Percentiles rank a stretch among this genome's conserved stretches.
These are phyloP conservation scores for Ictalurus punctatus DNA, from an alignment of 2,113 vertebrate genomes.

Conservation along the genomic window DNA sequence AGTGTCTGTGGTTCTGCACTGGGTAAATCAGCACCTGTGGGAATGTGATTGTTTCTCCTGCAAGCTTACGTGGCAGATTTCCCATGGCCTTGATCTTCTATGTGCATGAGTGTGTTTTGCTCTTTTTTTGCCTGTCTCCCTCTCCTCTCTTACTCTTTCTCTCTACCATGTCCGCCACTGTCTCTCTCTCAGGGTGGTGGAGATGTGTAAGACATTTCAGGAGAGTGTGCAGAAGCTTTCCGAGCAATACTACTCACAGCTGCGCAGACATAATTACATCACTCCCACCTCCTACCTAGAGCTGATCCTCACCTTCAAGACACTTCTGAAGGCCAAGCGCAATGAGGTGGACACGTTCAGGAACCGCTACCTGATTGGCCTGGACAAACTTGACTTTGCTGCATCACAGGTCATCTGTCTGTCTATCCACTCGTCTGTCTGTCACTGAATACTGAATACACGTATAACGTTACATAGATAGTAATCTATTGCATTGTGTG, in stretches of 20 bases:
- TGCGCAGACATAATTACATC: slow-evolving; percentile 89
- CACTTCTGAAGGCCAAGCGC: slow-evolving; percentile 80
- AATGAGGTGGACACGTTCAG: slow-evolving; percentile 80
- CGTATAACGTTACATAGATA: neutral
- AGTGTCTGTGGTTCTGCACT: neutral
- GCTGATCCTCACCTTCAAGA: slow-evolving; percentile 89
- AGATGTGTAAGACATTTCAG: slow-evolving; percentile 90
- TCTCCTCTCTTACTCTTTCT: neutral
- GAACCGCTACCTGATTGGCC: slow-evolving; percentile 82
- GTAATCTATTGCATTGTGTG: neutral
- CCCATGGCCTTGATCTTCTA: neutral
- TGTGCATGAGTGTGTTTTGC: neutral
- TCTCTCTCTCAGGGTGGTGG: slow-evolving; percentile 79
- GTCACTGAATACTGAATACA: slow-evolving; percentile 10
- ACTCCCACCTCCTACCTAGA: slow-evolving; percentile 92
- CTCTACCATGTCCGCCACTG: neutral
- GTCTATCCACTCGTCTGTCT: neutral
- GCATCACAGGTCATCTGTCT: slow-evolving; percentile 78
- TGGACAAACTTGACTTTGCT: slow-evolving; percentile 89
- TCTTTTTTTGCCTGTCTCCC: neutral
- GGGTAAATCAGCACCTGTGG: neutral
- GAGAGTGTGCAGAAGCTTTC: slow-evolving; percentile 81
- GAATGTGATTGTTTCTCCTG: neutral
- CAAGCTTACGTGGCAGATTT: neutral
- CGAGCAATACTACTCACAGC: slow-evolving; percentile 71